phyloP scores from a whole-genome alignment of 2,113 vertebrate species.

The Trematocara marginatum region DNA sequence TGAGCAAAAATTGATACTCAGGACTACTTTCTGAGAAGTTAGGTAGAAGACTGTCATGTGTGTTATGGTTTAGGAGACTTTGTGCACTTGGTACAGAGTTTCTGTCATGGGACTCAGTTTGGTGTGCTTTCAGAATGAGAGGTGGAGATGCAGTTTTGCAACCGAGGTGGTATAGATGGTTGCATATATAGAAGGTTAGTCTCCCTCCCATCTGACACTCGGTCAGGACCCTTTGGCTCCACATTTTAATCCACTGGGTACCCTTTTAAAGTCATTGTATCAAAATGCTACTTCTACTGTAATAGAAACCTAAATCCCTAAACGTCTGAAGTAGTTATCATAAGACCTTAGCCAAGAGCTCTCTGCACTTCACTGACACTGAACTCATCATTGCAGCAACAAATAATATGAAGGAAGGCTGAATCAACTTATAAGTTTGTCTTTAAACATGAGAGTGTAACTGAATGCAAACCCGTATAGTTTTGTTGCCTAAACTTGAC shows the following conservation, averaged over 20 bases:
- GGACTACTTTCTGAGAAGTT: constrained; percentile 58
- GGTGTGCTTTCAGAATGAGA: neutral
- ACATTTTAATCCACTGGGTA: neutral
- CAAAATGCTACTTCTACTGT: neutral
- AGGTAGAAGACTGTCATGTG: constrained; percentile 44
- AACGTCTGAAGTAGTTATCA: neutral
- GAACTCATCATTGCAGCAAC: neutral
- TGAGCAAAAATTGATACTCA: constrained; percentile 42
- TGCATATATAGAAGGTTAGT: neutral
- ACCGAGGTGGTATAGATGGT: neutral
- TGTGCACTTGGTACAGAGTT: constrained; percentile 21
- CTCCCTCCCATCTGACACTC: neutral
- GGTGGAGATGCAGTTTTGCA: neutral
- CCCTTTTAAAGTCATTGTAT: neutral
- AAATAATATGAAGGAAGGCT: neutral
- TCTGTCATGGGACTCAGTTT: neutral
- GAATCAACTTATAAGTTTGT: neutral
- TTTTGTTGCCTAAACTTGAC: neutral
- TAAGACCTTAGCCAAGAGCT: neutral
- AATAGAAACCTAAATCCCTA: neutral
- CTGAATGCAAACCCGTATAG: neutral
- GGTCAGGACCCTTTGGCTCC: neutral
- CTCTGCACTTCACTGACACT: neutral
- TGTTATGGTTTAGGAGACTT: constrained; percentile 47
- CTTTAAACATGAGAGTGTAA: neutral